Base-by-base conservation (phyloP, 2,797 vertebrate genomes). In the Silurus lanzhouensis region DNA sequence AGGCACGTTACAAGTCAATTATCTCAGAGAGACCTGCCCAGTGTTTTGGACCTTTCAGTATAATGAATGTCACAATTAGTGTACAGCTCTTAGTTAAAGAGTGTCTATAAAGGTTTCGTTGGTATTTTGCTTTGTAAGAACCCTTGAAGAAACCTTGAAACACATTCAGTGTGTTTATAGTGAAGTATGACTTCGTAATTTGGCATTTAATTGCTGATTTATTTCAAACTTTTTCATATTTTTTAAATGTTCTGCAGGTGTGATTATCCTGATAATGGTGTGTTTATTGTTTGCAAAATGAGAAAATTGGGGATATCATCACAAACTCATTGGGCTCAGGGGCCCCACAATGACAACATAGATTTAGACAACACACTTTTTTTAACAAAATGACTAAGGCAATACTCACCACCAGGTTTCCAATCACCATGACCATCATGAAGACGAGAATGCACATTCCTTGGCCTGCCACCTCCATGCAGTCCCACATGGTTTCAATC, bases 401-500 rank as follows among this genome's bases (percentile, higher is more conserved):
- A 22, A 67, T 31, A 89, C 98, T 97, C 87, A 99, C 98, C 97
- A 99, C 97, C 0, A 99, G 93, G 90, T 99, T 99, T 63, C 97
- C 98, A 0, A 99, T 97, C 90, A 99, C 96, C 92, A 99, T 96
- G 89, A 99, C 97, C 97, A 99, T 96, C 96, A 98, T 97, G 93
- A 96, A 99, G 92, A 99, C 95, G 0, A 95, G 91, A 81, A 99
- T 95, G 88, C 98, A 99, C 96, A 97, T 95, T 88, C 94, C 25
- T 90, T 96, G 95, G 48, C 96, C 96, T 0, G 98, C 95, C 48
- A 99, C 97, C 89, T 97, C 94, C 98, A 99, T 99, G 89, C 98
- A 99, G 92, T 98, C 97, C 98, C 98, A 99, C 98, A 99, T 98
- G 7, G 97, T 98, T 94, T 99, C 97, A 83, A 99, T 98, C 98